Evolutionary conservation across 1,140 invertebrate species (phyloP).

Genomic region (Phymorhynchus buccinoides): DNA sequence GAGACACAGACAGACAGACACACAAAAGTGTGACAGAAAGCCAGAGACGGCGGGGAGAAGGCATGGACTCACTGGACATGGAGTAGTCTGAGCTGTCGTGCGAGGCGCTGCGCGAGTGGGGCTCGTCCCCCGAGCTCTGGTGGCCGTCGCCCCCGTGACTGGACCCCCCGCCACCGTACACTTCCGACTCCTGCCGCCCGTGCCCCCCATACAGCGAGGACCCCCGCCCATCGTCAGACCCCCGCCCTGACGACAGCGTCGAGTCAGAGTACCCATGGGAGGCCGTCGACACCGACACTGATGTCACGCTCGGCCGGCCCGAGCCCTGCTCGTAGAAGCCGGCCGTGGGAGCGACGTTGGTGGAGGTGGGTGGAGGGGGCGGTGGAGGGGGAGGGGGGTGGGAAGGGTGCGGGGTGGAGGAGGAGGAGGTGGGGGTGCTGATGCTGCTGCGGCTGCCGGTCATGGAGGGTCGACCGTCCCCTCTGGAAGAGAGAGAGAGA

Average conservation of each 20-base stretch:
- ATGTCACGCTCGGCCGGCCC: neutral
- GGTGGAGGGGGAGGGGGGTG: conserved; percentile 6
- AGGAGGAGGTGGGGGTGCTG: conserved; percentile 9
- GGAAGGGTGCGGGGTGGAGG: conserved; percentile 4
- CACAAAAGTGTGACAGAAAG: neutral
- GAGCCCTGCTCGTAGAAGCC: conserved; percentile 27
- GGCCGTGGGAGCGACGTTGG: neutral
- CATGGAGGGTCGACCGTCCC: conserved; percentile 35
- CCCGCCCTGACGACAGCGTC: conserved; percentile 54
- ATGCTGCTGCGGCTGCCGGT: conserved; percentile 41
- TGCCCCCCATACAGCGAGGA: conserved; percentile 41
- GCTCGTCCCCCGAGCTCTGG: conserved; percentile 59
- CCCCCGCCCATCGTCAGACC: conserved; percentile 56
- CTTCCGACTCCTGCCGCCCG: conserved; percentile 47
- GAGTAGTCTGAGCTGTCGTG: conserved; percentile 64
- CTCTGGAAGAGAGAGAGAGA: conserved; percentile 30
- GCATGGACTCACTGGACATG: conserved; percentile 54
- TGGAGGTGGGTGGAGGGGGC: conserved; percentile 15
- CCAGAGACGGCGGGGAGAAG: neutral
- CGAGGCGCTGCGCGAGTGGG: conserved; percentile 61
- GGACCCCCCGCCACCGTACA: conserved; percentile 50
- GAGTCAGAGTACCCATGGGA: conserved; percentile 66
- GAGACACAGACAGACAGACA: conserved; percentile 4
- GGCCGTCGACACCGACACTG: neutral
- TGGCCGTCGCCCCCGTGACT: conserved; percentile 52